phyloP scores from a whole-genome alignment of 2,797 vertebrate genomes.

The Notolepis coatsorum region DNA sequence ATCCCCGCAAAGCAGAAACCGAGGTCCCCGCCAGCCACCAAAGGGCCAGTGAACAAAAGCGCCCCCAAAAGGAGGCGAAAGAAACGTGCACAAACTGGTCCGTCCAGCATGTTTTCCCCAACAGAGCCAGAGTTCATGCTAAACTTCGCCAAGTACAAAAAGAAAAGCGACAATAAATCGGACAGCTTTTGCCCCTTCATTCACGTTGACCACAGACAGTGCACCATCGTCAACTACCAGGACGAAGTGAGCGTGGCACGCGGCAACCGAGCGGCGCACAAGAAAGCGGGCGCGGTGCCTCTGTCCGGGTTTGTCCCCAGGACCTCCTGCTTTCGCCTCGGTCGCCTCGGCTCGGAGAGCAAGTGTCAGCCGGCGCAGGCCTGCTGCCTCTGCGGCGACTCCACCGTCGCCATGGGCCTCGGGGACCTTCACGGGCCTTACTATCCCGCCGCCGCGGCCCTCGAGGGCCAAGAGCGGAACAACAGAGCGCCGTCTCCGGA shows the following conservation, averaged over 20 bases:
- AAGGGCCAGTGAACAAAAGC: conserved; percentile 10
- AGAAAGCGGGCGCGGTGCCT: background rate
- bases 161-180: conserved; percentile 28
- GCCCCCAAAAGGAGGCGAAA: conserved; percentile 29
- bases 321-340: conserved; percentile 75
- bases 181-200: conserved; percentile 75
- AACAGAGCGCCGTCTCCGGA: conserved; percentile 17
- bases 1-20: background rate
- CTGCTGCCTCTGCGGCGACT: conserved; percentile 79
- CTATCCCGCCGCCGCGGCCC: conserved; percentile 14
- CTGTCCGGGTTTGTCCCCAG: conserved; percentile 68
- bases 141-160: conserved; percentile 59
- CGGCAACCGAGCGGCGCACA: too few relatives aligned
- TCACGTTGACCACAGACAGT: conserved; percentile 57
- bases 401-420: conserved; percentile 69
- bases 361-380: conserved; percentile 20
- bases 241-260: conserved; percentile 52
- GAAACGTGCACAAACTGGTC: conserved; percentile 2
- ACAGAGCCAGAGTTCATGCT: conserved; percentile 77
- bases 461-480: conserved; percentile 8
- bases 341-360: conserved; percentile 51
- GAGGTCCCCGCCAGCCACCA: background rate
- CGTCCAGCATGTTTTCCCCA: conserved; percentile 53
- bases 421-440: conserved; percentile 86
- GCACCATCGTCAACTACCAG: conserved; percentile 78